Base-by-base conservation (phyloP, 2,113 vertebrate species). In the Python bivittatus region DNA sequence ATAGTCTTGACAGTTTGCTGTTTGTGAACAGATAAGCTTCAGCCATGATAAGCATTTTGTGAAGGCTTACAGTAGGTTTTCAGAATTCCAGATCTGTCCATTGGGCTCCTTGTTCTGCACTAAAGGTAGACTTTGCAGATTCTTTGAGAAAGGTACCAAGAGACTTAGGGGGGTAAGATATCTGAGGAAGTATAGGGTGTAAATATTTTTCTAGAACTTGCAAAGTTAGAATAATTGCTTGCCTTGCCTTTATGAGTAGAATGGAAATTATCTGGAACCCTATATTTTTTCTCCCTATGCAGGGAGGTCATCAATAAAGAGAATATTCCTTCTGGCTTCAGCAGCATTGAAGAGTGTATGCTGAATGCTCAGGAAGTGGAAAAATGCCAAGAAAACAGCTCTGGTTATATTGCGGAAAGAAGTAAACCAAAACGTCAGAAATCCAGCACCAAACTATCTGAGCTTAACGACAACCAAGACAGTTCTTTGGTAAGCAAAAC, bases 231-330 rank as follows among this genome's bases (percentile, higher is more conserved):
- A 6, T 11, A 84, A 48, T 84, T 72, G 44, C 44, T 86, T 38
- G 20, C 11, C 15, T 38, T 64, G 90, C 17, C 7, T 91, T 91
- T 61, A 87, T 15, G 15, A 88, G 68, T 20, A 57, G 15, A 17
- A 15, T 88, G 1, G 5, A 88, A 93, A 60, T 53, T 25, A 61
- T 54, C 33, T 93, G 3, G 93, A 93, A 38, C 86, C 60, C 89
- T 84, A 33, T 94, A 13, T 20, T 33, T 93, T 96, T 93, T 94
- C 2, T 93, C 4, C 93, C 94, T 94, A 1, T 27, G 93, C 96
- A 98, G 98, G 96, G 97, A 97, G 91, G 96, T 97, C 93, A 86
- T 97, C 97, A 98, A 99, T 97, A 99, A 99, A 96, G 99, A 99
- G 97, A 99, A 99, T 96, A 98, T 99, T 96, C 98, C 98, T 1